Evolutionary conservation across 2,888 invertebrate species (phyloP).

Genomic region (Pollenia angustigena): DNA sequence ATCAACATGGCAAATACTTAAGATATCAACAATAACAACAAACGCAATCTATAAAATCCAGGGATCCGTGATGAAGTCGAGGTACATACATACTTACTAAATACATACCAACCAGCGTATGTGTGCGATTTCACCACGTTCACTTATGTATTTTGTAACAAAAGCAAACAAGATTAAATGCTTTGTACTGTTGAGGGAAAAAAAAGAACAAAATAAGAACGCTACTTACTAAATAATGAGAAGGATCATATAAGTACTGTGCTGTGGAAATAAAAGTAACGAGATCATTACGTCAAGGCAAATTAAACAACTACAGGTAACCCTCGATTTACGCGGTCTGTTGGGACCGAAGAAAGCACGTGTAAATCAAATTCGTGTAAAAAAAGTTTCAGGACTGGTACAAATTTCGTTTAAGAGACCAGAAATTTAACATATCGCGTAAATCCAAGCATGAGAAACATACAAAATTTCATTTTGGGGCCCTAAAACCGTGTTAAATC

Average conservation of each 20-base stretch:
- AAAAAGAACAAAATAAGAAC: constrained; percentile 23
- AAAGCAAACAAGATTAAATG: constrained; percentile 59
- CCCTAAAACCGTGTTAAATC: too few relatives aligned
- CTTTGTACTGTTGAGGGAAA: constrained; percentile 41
- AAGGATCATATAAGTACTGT: constrained; percentile 49
- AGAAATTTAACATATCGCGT: too few relatives aligned
- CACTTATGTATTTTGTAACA: constrained; percentile 4
- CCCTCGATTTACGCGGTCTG: too few relatives aligned
- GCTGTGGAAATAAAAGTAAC: constrained; percentile 49
- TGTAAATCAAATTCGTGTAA: too few relatives aligned
- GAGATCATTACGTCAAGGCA: constrained; percentile 68
- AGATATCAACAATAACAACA: constrained; percentile 55
- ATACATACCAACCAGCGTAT: constrained; percentile 7
- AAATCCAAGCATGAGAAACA: too few relatives aligned
- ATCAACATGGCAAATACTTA: constrained; percentile 65
- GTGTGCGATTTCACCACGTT: constrained; percentile 8
- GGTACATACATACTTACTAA: constrained; percentile 9
- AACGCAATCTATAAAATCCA: constrained; percentile 50
- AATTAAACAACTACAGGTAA: constrained; percentile 44
- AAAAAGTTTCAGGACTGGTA: too few relatives aligned
- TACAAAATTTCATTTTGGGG: too few relatives aligned
- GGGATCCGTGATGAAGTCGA: constrained; percentile 37
- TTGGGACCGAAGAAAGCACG: too few relatives aligned
- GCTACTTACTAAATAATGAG: constrained; percentile 62
- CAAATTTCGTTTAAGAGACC: too few relatives aligned